Conservation (phyloP, 2,888 invertebrate species). For the Sesia bembeciformis region DNA sequence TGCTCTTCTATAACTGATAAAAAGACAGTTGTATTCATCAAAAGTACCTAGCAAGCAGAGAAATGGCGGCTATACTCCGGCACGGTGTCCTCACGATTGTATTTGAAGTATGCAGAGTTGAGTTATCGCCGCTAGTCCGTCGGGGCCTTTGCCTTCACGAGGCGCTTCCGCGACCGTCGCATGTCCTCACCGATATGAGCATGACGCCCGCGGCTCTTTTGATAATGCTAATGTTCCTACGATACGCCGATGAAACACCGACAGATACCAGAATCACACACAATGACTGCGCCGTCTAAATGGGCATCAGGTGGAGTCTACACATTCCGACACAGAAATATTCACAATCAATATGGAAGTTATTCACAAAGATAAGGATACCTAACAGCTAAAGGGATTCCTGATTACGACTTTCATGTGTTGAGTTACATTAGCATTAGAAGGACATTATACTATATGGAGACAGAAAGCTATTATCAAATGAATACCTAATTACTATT, state of each 20-base stretch:
- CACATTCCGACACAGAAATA: constrained; percentile 39
- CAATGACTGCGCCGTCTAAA: constrained; percentile 54
- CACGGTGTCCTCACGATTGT: constrained; percentile 54
- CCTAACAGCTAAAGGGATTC: background rate
- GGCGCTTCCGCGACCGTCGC: constrained; percentile 60
- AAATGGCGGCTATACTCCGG: constrained; percentile 22
- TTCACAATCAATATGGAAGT: constrained; percentile 36
- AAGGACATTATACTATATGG: background rate
- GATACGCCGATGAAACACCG: constrained; percentile 43
- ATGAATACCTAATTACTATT: background rate
- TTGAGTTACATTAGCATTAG: background rate
- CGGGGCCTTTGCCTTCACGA: constrained; percentile 53
- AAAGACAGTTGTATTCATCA: too few species aligned
- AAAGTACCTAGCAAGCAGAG: too few species aligned
- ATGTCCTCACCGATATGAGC: constrained; percentile 61
- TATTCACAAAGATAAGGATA: background rate
- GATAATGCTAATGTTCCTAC: constrained; percentile 67
- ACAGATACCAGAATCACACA: constrained; percentile 55
- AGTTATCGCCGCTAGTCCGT: constrained; percentile 59
- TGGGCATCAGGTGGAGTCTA: constrained; percentile 43
- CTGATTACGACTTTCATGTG: background rate
- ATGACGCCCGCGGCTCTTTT: constrained; percentile 65
- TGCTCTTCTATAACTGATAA: too few species aligned
- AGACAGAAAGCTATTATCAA: background rate
- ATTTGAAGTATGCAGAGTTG: constrained; percentile 60